Evolutionary conservation across 2,888 invertebrate species (phyloP), one percentile per base, ranked within the genome.

Genomic region (Enoplolaimus lenunculus): DNA sequence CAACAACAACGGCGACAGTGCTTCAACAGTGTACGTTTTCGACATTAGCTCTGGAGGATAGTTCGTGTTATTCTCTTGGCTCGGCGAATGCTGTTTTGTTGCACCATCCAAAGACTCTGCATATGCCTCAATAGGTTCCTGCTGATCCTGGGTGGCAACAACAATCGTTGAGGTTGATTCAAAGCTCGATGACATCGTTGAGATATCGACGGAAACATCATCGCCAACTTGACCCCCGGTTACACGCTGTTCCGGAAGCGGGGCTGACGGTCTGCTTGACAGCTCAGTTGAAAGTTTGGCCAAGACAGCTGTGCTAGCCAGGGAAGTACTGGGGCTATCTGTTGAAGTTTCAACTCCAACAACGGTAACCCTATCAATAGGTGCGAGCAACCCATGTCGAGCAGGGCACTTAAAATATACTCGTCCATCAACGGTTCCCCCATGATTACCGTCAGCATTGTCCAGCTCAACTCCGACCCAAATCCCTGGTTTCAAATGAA

Each of bases 381-480:
- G 64, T n/a, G 64, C 64, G 7, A 62, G 13, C 28, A 62, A 30
- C 64, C 64, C 64, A 7, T 62, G 64, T 16, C 13, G 7, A 33
- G 7, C 13, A 7, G 7, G 16, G 13, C 30, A 16, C 68, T 60
- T 2, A 68, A 68, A 30, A 30, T 82, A 94, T 92, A 91, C 89
- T 82, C 88, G 89, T 70, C 91, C 93, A 75, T 88, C 90, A 35
- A 95, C 92, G 68, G 90, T 88, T 72, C 97, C 95, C 80, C 97
- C 93, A 82, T 97, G 95, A 83, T 95, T 95, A 70, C 97, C 97
- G 72, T 89, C 84, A 0, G 91, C 88, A 75, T 93, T 92, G 80
- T 94, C 93, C 75, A 97, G 85, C 81, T 95, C 94, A 30, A 97
- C 89, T 31, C 95, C 95, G 74, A 90, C 93, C 94, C 94, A 95